phyloP scores from a whole-genome alignment of 2,888 invertebrate genomes.

The Tachina grossa region DNA sequence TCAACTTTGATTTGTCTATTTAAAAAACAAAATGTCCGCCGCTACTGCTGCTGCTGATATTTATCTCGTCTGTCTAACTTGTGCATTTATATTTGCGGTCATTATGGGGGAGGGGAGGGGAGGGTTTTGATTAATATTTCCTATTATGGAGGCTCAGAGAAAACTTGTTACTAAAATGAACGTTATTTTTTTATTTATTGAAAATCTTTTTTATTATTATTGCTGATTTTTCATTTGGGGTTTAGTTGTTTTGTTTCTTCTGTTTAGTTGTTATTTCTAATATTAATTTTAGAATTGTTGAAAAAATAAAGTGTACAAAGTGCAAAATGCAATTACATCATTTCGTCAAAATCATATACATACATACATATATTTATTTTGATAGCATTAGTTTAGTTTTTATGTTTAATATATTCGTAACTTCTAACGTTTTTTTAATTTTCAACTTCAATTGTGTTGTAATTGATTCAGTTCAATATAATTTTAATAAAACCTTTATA shows the following conservation, averaged over 20 bases:
- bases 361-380: neutral
- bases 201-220: constrained; percentile 53
- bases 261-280: constrained; percentile 15
- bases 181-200: constrained; percentile 62
- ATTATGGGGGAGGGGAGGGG: constrained; percentile 38
- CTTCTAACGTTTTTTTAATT: constrained; percentile 11
- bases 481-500: constrained; percentile 19
- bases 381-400: neutral
- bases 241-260: neutral
- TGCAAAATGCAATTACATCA: constrained; percentile 71
- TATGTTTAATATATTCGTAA: constrained; percentile 25
- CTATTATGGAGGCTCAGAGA: constrained; percentile 69
- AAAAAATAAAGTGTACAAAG: constrained; percentile 37
- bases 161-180: constrained; percentile 69
- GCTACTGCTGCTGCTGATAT: neutral
- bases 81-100: constrained; percentile 31
- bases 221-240: constrained; percentile 37
- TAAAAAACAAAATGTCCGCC: neutral
- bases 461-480: constrained; percentile 72
- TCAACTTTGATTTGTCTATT: constrained; percentile 52
- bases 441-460: neutral
- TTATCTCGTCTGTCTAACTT: constrained; percentile 5
- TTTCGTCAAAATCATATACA: constrained; percentile 34
- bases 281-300: constrained; percentile 31
- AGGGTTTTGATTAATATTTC: constrained; percentile 64